Conservation (phyloP, 1,140 invertebrate genomes). For the Cherax quadricarinatus region DNA sequence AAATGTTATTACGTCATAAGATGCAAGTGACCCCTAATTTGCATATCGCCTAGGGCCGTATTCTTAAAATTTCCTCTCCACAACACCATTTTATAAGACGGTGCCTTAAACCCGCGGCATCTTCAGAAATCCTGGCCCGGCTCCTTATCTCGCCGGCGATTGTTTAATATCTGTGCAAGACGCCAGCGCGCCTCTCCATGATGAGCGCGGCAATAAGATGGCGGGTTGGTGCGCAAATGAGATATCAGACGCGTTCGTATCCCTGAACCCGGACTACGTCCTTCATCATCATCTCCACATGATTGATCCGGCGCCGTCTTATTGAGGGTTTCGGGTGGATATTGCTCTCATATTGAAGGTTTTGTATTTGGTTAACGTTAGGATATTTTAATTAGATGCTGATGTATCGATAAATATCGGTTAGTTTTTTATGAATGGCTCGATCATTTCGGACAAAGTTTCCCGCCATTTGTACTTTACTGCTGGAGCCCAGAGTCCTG, state of each 20-base stretch:
- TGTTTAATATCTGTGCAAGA: constrained; percentile 68
- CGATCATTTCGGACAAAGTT: constrained; percentile 64
- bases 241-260: constrained; percentile 65
- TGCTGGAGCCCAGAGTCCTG: constrained; percentile 54
- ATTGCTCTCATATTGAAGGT: not conserved
- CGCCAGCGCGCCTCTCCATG: constrained; percentile 63
- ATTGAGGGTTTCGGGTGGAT: not conserved
- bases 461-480: constrained; percentile 71
- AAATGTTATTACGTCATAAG: constrained; percentile 5
- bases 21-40: constrained; percentile 1
- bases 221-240: constrained; percentile 69
- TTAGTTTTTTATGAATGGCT: not conserved
- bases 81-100: constrained; percentile 15
- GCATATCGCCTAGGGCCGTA: constrained; percentile 7
- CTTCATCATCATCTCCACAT: not conserved
- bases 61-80: not conserved
- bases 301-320: constrained; percentile 7
- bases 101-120: constrained; percentile 46
- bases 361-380: not conserved
- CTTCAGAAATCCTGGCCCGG: constrained; percentile 62
- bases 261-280: constrained; percentile 8
- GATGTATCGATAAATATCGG: not conserved
- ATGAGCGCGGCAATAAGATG: constrained; percentile 69
- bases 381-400: not conserved
- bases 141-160: constrained; percentile 67